phyloP scores from a whole-genome alignment of 2,113 vertebrate species.

The Stigmatopora nigra region DNA sequence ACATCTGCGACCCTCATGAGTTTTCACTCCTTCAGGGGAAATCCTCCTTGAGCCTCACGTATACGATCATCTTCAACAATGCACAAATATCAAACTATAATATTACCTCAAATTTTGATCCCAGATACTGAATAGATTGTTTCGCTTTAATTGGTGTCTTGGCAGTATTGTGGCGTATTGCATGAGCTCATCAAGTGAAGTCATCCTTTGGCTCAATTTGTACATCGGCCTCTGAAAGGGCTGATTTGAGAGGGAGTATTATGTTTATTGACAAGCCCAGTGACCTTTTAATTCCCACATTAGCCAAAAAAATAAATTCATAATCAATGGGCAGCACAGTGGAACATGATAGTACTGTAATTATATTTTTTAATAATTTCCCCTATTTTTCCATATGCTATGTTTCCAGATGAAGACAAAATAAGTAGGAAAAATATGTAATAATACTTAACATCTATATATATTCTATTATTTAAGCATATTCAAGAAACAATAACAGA shows the following conservation, averaged over 20 bases:
- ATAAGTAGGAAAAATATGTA: too few species aligned
- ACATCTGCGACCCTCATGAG: slow-evolving; percentile 4
- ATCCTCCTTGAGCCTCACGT: neutral
- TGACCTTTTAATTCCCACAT: neutral
- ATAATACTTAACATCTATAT: too few species aligned
- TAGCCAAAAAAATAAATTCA: neutral
- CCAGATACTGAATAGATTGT: neutral
- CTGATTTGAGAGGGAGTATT: neutral
- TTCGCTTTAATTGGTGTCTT: neutral
- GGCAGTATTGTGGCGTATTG: neutral
- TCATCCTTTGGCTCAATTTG: slow-evolving; percentile 7
- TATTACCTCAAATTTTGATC: neutral
- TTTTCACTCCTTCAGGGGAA: neutral
- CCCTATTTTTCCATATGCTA: too few species aligned
- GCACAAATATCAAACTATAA: neutral
- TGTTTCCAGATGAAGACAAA: too few species aligned
- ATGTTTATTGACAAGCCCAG: neutral
- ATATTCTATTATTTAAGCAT: too few species aligned
- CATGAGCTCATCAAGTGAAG: neutral
- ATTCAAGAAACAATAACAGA: too few species aligned
- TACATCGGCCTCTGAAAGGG: neutral
- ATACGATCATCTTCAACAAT: neutral
- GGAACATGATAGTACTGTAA: neutral
- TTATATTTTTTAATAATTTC: too few species aligned
- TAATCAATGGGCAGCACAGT: neutral